Evolutionary conservation across 2,888 invertebrate genomes (phyloP), one percentile per base, ranked within the genome.

Genomic region (Ephialtes manifestator): DNA sequence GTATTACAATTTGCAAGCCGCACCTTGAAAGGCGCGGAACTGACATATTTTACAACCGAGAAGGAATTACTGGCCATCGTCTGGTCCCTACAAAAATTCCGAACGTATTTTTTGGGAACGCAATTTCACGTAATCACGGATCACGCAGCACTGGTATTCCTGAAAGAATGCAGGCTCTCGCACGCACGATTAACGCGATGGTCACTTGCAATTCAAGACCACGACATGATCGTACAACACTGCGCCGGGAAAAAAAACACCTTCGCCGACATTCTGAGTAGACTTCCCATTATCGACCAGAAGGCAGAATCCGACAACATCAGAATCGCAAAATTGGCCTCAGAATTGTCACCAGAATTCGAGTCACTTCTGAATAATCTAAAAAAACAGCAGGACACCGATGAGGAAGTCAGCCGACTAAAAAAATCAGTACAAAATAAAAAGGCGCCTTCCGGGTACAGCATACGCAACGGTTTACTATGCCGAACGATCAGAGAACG

Each of bases 121-220:
- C 20, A 63, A 11, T 65, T 91, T 7, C 81, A 31, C 0, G 86
- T 90, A 1, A 67, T 86, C 20, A 90, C 89, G 0, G 91, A 91
- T 53, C 90, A 91, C 67, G 87, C 87, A n/a, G 85, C 89, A 0
- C 60, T 91, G 0, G 86, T 83, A 0, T 92, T 91, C 71, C 18
- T 84, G 0, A 28, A 35, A 0, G 75, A 39, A 7, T 80, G 84
- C 28, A 11, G 53, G 28, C 53, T 80, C 1, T 39, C 58, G 0
- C 74, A 80, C 39, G 51, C 70, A 0, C 0, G 84, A 11, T 5
- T 75, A 0, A 75, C 75, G 0, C 24, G 84, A 7, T 84, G 80
- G 84, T 48, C 68, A 0, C 8, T 84, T n/a, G 65, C 58, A 2
- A 31, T 84, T 0, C 79, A 84, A 24, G 70, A 80, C 48, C 76